A percentile compares a stretch with the other conserved stretches of the same genome.
These are phyloP conservation scores for Melangyna quadrimaculata DNA, from an alignment of 2,888 invertebrate genomes.

Conservation along the genomic window DNA sequence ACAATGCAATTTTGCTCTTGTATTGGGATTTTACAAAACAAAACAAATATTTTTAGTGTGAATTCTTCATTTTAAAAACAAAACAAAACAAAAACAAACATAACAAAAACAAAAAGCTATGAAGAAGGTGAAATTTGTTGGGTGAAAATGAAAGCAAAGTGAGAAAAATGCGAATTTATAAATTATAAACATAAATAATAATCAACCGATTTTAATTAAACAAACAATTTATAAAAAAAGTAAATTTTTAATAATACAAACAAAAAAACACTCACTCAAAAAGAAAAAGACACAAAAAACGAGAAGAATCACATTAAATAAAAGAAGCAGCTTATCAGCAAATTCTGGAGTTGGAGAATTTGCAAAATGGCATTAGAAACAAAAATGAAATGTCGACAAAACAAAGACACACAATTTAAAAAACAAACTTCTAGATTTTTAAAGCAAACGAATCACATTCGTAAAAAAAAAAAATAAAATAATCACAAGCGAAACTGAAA, in stretches of 20 bases:
- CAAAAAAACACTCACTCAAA: conserved; percentile 23
- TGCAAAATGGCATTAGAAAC: conserved; percentile 31
- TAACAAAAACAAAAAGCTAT: conserved; percentile 19
- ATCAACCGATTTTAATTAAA: conserved; percentile 34
- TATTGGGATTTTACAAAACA: conserved; percentile 62
- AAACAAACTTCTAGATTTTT: background rate
- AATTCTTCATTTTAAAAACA: conserved; percentile 46
- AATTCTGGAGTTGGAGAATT: conserved; percentile 32
- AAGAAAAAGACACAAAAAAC: conserved; percentile 3
- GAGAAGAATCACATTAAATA: conserved; percentile 16
- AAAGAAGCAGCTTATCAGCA: conserved; percentile 24
- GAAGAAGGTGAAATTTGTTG: conserved; percentile 29
- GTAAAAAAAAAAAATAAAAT: conserved; percentile 26
- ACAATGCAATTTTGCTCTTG: conserved; percentile 43
- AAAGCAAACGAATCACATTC: conserved; percentile 39
- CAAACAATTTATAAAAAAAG: conserved; percentile 14
- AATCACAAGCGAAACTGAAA: conserved; percentile 29
- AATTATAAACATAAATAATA: conserved; percentile 5
- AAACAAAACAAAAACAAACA: conserved; percentile 24
- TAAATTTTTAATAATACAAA: background rate
- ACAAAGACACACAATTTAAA: conserved; percentile 6
- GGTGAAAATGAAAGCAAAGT: conserved; percentile 19
- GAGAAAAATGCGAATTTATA: conserved; percentile 28
- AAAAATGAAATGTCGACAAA: conserved; percentile 7
- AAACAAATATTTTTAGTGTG: conserved; percentile 51